Base-by-base conservation (phyloP, 1,140 invertebrate genomes). In the Scaptomyza pallida region DNA sequence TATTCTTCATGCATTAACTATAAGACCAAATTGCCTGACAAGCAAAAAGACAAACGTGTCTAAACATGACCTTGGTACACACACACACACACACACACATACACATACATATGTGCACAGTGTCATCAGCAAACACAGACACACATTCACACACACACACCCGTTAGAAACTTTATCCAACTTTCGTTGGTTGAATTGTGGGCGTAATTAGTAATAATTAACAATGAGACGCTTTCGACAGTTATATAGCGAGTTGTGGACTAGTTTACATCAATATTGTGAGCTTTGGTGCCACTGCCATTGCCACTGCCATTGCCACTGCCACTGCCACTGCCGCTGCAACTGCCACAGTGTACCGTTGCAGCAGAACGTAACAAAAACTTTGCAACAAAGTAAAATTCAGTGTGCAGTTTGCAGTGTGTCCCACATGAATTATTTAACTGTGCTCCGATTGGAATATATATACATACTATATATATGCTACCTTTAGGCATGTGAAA, bases 381-480 rank as follows among this genome's bases (percentile, higher is more conserved):
- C 8, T 9, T 30, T 43, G 26, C 23, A 30, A 45, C 26, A 16
- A 19, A 26, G 21, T 45, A 16, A 19, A 23, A 56, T 13, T 30
- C 44, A 16, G 40, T 15, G 13, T 23, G 21, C 23, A 26, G 23
- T 26, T 26, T 26, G 51, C 59, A 43, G 19, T 35, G 55, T 67
- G 63, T 68, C 64, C 56, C 64, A 68, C 56, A 68, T 68, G 56
- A 60, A 68, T 68, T 68, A 68, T 68, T 68, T 45, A 61, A 40
- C 26, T 60, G 45, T 19, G 45, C 45, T 33, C 33, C 50, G 63
- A 67, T 60, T 67, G 45, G 26, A 56, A n/a, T n/a, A 37, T n/a
- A 37, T 35, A 12, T 35, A 35, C 8, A n/a, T 26, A 26, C 21
- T 4, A 5, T 23, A 23, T 5, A 0, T 1, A 23, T 6, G 6